Percentiles rank a stretch among this genome's conserved stretches.
phyloP scores from a whole-genome alignment of 2,888 invertebrate species.

The Himalopsyche tibetana region DNA sequence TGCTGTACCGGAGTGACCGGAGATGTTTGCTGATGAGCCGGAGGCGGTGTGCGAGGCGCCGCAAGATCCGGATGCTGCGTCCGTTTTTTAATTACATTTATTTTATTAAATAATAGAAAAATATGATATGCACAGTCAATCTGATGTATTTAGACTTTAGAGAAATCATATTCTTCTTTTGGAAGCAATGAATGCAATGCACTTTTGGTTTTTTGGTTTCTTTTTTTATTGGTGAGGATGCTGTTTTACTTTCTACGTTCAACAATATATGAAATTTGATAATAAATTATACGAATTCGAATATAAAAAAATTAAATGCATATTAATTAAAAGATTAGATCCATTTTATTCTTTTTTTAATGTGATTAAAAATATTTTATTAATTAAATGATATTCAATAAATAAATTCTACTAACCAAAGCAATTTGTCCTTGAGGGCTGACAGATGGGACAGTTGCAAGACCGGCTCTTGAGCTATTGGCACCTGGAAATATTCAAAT shows the following conservation, averaged over 20 bases:
- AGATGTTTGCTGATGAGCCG: slow-evolving; percentile 89
- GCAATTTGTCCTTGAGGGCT: slow-evolving; percentile 79
- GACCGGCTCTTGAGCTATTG: slow-evolving; percentile 74
- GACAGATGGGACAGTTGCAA: slow-evolving; percentile 78
- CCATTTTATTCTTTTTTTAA: too few species aligned
- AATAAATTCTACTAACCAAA: slow-evolving; percentile 80
- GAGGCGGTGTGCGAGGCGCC: slow-evolving; percentile 85
- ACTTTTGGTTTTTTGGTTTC: too few species aligned
- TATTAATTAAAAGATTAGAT: too few species aligned
- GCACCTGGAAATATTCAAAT: slow-evolving; percentile 69
- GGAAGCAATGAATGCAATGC: too few species aligned
- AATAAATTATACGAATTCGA: too few species aligned
- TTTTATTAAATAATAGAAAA: not conserved
- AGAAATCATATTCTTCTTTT: too few species aligned
- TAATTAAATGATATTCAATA: not conserved
- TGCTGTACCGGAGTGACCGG: slow-evolving; percentile 82
- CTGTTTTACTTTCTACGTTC: too few species aligned
- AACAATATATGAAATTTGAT: too few species aligned
- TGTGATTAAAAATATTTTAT: not conserved
- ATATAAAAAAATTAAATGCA: too few species aligned
- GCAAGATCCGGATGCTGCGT: slow-evolving; percentile 80
- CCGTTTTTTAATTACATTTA: slow-evolving; percentile 67
- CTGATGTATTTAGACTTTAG: not conserved
- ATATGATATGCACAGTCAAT: not conserved
- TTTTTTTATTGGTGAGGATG: too few species aligned